Conservation (phyloP, 2,797 vertebrate species). For the Malacoraja senta region DNA sequence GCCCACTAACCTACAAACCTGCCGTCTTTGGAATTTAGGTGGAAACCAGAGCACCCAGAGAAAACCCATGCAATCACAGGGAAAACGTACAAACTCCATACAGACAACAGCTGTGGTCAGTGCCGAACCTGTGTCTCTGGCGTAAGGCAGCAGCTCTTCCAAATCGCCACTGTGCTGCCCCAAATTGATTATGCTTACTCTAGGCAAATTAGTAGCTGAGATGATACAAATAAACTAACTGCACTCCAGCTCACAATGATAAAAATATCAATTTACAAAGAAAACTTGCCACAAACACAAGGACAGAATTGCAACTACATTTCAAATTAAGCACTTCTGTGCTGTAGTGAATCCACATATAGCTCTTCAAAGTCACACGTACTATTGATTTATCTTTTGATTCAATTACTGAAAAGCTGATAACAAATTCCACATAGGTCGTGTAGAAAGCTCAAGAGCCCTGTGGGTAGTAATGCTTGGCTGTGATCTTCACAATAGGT, state of each 20-base stretch:
- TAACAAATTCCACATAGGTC: constrained; percentile 34
- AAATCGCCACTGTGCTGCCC: too few species aligned
- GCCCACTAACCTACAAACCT: too few species aligned
- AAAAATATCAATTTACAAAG: neutral
- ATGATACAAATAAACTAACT: neutral
- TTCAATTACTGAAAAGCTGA: neutral
- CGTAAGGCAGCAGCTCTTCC: too few species aligned
- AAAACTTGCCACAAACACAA: neutral
- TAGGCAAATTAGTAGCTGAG: neutral
- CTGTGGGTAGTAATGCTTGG: constrained; percentile 35
- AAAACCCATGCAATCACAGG: too few species aligned
- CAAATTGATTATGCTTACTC: too few species aligned
- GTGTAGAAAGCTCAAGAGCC: constrained; percentile 34
- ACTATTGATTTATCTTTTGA: neutral
- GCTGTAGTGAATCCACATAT: neutral
- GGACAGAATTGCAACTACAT: neutral
- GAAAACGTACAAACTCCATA: too few species aligned
- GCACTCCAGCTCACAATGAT: neutral
- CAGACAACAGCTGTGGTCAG: too few species aligned
- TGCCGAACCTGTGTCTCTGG: too few species aligned
- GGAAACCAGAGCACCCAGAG: too few species aligned
- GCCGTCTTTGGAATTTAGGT: too few species aligned
- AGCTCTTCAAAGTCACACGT: neutral
- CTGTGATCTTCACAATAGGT: neutral
- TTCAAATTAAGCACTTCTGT: neutral